Base-by-base conservation (phyloP, 2,888 invertebrate species). In the Watsonalla cultraria region DNA sequence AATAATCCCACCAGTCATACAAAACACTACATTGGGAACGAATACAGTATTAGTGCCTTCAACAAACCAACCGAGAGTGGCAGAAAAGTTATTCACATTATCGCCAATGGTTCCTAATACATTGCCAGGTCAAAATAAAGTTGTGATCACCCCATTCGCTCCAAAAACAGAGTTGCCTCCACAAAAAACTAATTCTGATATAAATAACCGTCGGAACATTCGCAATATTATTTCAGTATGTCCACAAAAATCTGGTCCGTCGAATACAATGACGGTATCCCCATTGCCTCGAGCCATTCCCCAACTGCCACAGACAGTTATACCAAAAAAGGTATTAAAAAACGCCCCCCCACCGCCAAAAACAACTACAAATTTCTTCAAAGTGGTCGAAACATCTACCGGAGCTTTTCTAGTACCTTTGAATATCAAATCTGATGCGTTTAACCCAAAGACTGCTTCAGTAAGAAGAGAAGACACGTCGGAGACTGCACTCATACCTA, bases 401-500 rank as follows among this genome's bases (percentile, higher is more conserved):
- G 84, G 84, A 5, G 57, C 74, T 0, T 66, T 65, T n/a, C 50
- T 86, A 0, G 54, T 85, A 5, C 86, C 86, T 0, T 0, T 80
- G 0, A 53, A 61, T 2, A 15, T 65, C 5, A 49, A 39, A 5
- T 77, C 78, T 0, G 66, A 58, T 5, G 76, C 76, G 0, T 72
- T 76, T 0, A 58, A 66, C 49, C 60, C 64, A 11, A 66, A 67
- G 0, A 54, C 34, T 0, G 53, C 61, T 0, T 75, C 78, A 0
- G 73, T 80, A 2, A 62, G 65, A 0, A 62, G 65, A 0, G 54
- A 65, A 1, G 55, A 56, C 2, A 67, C 57, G 52, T 39, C 55
- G 0, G 52, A 57, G 33, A 47, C 15, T 14, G n/a, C 37, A 11
- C 42, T 42, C 11, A 42, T 42, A 5, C 11, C 42, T 5, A 42